A percentile compares a stretch with the other conserved stretches of the same genome.
Conservation (phyloP, 2,113 vertebrate species). For the Cheirogaleus medius region DNA sequence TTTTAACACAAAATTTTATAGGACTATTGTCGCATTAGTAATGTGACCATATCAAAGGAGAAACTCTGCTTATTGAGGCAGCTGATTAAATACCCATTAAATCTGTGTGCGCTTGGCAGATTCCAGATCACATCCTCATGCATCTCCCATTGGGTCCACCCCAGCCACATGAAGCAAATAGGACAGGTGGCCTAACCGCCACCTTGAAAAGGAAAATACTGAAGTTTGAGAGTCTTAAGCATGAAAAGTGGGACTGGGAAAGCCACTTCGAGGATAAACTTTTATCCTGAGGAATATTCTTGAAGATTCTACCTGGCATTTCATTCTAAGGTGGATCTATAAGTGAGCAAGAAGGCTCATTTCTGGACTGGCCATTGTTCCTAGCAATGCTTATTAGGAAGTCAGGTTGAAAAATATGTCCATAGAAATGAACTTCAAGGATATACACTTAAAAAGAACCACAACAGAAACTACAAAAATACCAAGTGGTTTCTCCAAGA, state of each 20-base stretch:
- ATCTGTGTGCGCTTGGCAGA: neutral
- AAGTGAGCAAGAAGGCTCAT: neutral
- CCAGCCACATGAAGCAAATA: fast-evolving
- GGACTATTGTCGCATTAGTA: neutral
- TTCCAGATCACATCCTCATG: neutral
- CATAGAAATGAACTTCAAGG: neutral
- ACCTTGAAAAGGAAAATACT: neutral
- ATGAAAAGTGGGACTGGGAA: neutral
- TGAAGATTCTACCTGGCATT: neutral
- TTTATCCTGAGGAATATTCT: neutral
- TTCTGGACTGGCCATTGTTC: neutral
- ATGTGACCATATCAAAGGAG: neutral
- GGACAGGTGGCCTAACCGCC: too few relatives aligned
- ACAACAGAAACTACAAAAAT: neutral
- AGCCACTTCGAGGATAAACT: neutral
- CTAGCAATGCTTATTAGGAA: neutral
- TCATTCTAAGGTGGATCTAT: neutral
- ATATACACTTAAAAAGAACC: neutral
- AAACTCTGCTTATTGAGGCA: neutral
- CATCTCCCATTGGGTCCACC: neutral
- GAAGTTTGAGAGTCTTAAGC: neutral
- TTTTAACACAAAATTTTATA: constrained; percentile 4
- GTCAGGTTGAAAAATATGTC: neutral
- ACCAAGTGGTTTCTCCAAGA: neutral
- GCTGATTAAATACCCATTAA: neutral